Evolutionary conservation across 2,888 invertebrate genomes (phyloP).

Genomic region (Andricus quercusramuli): DNA sequence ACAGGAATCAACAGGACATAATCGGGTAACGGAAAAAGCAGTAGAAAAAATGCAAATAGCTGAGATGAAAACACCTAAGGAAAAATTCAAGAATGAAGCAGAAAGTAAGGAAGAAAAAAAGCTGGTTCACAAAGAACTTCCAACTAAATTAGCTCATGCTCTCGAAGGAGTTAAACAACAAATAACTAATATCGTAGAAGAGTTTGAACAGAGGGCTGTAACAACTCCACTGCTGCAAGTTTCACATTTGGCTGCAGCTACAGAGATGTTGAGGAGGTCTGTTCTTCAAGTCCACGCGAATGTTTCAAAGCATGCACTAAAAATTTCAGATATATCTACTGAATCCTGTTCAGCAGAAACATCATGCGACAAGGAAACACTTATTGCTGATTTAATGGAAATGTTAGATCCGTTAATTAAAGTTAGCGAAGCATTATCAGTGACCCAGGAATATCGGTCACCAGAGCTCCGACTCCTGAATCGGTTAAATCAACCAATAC

Average conservation of each 20-base stretch:
- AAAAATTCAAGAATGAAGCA: neutral
- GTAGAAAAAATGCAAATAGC: neutral
- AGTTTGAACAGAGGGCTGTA: slow-evolving; percentile 66
- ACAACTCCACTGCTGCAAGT: slow-evolving; percentile 53
- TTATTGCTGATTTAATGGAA: slow-evolving; percentile 53
- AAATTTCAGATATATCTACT: slow-evolving; percentile 45
- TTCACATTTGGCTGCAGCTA: slow-evolving; percentile 61
- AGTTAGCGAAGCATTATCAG: slow-evolving; percentile 56
- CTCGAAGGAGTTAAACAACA: slow-evolving; percentile 63
- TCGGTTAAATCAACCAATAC: slow-evolving; percentile 61
- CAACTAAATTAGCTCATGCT: slow-evolving; percentile 45
- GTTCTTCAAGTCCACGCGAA: slow-evolving; percentile 53
- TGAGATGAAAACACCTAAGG: neutral
- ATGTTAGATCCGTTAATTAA: slow-evolving; percentile 56
- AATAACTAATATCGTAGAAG: slow-evolving; percentile 65
- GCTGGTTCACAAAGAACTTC: slow-evolving; percentile 24
- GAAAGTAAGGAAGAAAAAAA: neutral
- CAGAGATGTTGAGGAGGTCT: slow-evolving; percentile 63
- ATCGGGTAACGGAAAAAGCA: slow-evolving; percentile 40
- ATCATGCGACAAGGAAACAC: slow-evolving; percentile 47
- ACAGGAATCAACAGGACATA: slow-evolving; percentile 20
- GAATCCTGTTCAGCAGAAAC: slow-evolving; percentile 49
- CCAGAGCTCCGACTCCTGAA: slow-evolving; percentile 65
- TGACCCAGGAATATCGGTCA: slow-evolving; percentile 60
- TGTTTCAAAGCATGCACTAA: slow-evolving; percentile 43